Evolutionary conservation across 2,797 vertebrate genomes (phyloP).

Genomic region (Otolemur crassicaudatus): DNA sequence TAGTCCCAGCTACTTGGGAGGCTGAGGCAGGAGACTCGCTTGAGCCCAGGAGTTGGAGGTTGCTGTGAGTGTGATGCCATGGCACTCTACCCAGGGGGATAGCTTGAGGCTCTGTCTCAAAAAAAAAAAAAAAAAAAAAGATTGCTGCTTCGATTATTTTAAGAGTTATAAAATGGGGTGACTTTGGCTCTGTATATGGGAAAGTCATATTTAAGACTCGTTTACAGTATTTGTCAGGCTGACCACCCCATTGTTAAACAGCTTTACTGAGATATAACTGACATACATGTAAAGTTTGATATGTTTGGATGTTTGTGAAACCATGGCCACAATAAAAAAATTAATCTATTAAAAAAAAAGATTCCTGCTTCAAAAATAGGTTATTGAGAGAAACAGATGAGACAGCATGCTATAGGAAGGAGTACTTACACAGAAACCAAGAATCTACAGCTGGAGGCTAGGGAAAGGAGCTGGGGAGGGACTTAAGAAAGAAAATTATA

Average conservation of each 20-base stretch:
- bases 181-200: background rate
- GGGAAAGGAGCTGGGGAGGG: background rate
- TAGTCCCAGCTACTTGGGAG: too few relatives aligned
- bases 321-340: background rate
- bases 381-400: constrained; percentile 8
- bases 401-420: background rate
- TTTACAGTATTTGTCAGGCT: background rate
- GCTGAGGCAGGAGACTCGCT: too few relatives aligned
- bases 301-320: background rate
- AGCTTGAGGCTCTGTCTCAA: too few relatives aligned
- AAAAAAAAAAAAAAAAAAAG: too few relatives aligned
- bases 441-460: background rate
- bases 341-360: background rate
- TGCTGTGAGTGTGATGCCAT: too few relatives aligned
- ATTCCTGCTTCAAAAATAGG: constrained; percentile 15
- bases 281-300: background rate
- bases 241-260: background rate
- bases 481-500: constrained; percentile 27
- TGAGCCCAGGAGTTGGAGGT: too few relatives aligned
- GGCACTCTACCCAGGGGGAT: too few relatives aligned
- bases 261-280: too few relatives aligned
- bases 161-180: background rate
- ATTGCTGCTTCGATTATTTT: background rate
- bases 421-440: background rate
- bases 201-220: background rate